These are phyloP conservation scores for Aurelia sp. DNA, from an alignment of 30 jellyfish, hydroid and myxozoan genomes.

Conservation along the genomic window DNA sequence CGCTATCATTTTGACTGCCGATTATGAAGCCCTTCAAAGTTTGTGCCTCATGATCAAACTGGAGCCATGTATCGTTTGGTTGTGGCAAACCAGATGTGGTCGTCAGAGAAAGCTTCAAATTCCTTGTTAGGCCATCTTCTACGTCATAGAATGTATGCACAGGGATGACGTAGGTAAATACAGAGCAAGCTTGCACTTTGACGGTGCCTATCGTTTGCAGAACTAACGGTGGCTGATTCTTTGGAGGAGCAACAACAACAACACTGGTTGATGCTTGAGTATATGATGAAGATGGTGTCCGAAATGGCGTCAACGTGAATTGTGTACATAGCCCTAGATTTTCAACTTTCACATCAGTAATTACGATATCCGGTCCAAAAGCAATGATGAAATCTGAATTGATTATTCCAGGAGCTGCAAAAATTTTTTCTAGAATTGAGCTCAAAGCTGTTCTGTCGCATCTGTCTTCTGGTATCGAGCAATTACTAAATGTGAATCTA, in stretches of 20 bases:
- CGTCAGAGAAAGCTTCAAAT: conserved; percentile 43
- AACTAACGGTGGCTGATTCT: conserved; percentile 55
- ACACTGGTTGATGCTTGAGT: conserved; percentile 19
- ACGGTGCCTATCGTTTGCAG: conserved; percentile 23
- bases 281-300: conserved; percentile 11
- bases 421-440: conserved; percentile 27
- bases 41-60: conserved; percentile 56
- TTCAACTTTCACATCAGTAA: conserved; percentile 11
- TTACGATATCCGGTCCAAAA: conserved; percentile 68
- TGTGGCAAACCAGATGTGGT: conserved; percentile 25
- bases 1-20: not conserved
- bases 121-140: conserved; percentile 87
- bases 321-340: conserved; percentile 35
- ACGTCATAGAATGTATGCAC: conserved; percentile 70
- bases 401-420: conserved; percentile 41
- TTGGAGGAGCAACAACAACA: conserved; percentile 15
- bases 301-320: conserved; percentile 8
- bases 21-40: conserved; percentile 46
- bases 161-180: conserved; percentile 35
- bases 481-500: conserved; percentile 38
- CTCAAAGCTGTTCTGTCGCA: conserved; percentile 42
- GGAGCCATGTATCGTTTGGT: conserved; percentile 69
- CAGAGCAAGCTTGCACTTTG: conserved; percentile 38
- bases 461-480: conserved; percentile 36
- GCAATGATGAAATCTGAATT: conserved; percentile 64